Evolutionary conservation across 2,888 invertebrate species (phyloP), one percentile per base, ranked within the genome.

Genomic region (Hydropsyche betteni): DNA sequence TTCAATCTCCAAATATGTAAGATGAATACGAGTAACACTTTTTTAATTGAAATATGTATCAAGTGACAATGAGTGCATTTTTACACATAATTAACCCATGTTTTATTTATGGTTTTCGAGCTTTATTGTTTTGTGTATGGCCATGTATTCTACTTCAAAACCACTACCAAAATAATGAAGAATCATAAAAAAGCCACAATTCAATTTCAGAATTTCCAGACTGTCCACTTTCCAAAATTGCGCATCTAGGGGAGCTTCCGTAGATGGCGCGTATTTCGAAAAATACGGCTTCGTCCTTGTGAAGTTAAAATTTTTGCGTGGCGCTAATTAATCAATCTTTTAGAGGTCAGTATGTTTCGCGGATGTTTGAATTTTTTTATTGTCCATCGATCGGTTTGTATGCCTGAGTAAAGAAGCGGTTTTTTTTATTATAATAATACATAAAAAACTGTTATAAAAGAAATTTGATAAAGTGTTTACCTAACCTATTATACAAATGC

Each of bases 221-320:
- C 44, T 8, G 64, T 12, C 64, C 36, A n/a, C 68, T 68, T 68
- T 73, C 73, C 76, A 69, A 69, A 68, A 76, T 73, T 71, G 44
- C 12, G n/a, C 75, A 72, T 68, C 72, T 75, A 75, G 14, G 72
- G 75, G 72, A 75, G 75, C 34, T 75, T 75, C 55, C 55, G 5
- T 55, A n/a, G n/a, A 16, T 16, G n/a, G 16, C 4, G 14, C 55
- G 55, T 2, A 44, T 8, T 44, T 55, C 12, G 12, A 55, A 12
- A 55, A 55, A 14, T 24, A 24, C 24, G 24, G 24, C 24, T 24
- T 24, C 24, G 24, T 24, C 24, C 24, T 24, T 24, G 24, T 24
- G 24, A 24, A 24, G 24, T 24, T 24, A 24, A 24, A 24, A 24
- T 24, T 24, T 24, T 24, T 24, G 24, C 24, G 2, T 24, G 24